These are phyloP conservation scores for Nasonia giraulti DNA, from an alignment of 1,140 invertebrate genomes.

Conservation along the genomic window DNA sequence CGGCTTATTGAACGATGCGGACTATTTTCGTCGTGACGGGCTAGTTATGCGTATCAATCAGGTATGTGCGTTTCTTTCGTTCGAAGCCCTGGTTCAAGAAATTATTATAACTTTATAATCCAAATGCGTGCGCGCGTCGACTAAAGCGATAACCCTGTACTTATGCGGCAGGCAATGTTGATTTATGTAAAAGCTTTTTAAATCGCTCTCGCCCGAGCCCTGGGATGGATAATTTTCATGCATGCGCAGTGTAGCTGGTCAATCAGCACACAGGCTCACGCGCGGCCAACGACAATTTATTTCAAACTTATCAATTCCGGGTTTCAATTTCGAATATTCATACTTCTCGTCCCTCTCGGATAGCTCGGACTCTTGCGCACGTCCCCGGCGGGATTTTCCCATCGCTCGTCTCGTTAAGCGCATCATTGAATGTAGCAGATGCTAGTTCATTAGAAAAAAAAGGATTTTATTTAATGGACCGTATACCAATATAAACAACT, in stretches of 20 bases:
- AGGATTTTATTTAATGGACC: too few species aligned
- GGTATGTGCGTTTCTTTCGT: neutral
- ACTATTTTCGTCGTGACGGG: neutral
- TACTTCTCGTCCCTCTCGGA: neutral
- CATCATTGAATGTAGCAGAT: too few species aligned
- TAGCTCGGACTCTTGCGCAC: too few species aligned
- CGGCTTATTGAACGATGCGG: neutral
- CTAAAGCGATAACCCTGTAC: neutral
- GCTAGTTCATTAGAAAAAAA: too few species aligned
- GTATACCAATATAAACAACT: too few species aligned
- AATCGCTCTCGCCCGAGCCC: neutral
- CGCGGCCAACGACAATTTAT: neutral
- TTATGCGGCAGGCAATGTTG: neutral
- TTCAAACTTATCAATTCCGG: neutral
- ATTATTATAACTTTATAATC: neutral
- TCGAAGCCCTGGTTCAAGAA: neutral
- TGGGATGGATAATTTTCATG: slow-evolving; percentile 1
- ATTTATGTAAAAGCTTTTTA: slow-evolving; percentile 21
- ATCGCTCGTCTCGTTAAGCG: too few species aligned
- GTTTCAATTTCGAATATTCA: neutral
- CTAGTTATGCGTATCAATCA: neutral
- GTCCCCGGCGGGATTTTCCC: too few species aligned
- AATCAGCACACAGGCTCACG: neutral
- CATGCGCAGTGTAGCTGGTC: neutral
- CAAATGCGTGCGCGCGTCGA: neutral